phyloP scores from a whole-genome alignment of 2,888 invertebrate genomes.

The Hedya salicella region DNA sequence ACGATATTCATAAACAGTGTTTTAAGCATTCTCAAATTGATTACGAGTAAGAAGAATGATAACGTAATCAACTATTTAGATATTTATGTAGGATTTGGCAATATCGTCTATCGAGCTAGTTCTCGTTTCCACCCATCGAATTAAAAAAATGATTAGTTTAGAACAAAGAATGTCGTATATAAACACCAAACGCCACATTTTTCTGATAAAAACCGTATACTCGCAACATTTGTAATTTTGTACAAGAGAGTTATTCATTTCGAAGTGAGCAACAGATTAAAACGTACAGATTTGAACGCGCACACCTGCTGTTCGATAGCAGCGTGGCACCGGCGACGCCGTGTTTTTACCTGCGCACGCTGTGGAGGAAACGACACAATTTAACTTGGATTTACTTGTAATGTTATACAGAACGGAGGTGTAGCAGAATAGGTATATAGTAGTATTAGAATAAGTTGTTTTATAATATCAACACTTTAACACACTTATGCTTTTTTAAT shows the following conservation, averaged over 20 bases:
- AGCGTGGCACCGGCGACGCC: slow-evolving; percentile 19
- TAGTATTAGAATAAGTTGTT: too few species aligned
- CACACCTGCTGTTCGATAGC: slow-evolving; percentile 37
- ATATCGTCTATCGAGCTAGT: too few species aligned
- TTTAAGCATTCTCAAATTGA: too few species aligned
- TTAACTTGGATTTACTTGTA: slow-evolving; percentile 33
- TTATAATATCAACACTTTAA: too few species aligned
- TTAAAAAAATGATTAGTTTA: too few species aligned
- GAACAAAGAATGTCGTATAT: neutral
- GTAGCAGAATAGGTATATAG: neutral
- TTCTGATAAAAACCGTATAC: slow-evolving; percentile 10
- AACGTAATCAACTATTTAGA: too few species aligned
- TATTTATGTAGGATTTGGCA: too few species aligned
- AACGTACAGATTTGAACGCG: slow-evolving; percentile 35
- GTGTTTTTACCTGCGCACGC: slow-evolving; percentile 24
- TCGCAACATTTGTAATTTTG: slow-evolving; percentile 4
- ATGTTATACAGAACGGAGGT: neutral
- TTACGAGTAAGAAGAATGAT: too few species aligned
- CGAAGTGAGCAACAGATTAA: slow-evolving; percentile 37
- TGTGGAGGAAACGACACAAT: slow-evolving; percentile 32
- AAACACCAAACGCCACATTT: neutral
- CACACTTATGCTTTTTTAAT: neutral
- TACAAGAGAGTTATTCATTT: slow-evolving; percentile 41
- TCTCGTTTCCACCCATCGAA: too few species aligned
- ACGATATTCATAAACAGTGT: too few species aligned